phyloP scores from a whole-genome alignment of 2,797 vertebrate genomes.

The Acrossocheilus wenchowensis region DNA sequence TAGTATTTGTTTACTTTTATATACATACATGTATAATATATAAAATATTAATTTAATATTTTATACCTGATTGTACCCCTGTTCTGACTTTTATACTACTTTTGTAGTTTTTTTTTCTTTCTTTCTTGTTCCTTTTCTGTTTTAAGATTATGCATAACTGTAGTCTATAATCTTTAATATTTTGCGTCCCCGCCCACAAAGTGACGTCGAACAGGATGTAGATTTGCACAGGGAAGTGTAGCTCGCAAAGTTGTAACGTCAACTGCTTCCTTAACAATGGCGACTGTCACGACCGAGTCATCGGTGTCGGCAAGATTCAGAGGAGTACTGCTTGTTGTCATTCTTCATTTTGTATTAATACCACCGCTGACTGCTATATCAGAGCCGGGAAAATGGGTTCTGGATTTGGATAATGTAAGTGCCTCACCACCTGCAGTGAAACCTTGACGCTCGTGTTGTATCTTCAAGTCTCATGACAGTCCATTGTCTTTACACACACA shows the following conservation, averaged over 20 bases:
- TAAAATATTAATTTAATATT: no score
- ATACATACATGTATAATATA: no score
- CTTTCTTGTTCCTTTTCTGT: not conserved
- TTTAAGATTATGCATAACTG: not conserved
- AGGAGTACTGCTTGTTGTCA: conserved; percentile 50
- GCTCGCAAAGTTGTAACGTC: conserved; percentile 50
- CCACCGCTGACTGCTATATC: conserved; percentile 62
- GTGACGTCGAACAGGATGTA: conserved; percentile 45
- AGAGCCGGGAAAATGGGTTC: conserved; percentile 74
- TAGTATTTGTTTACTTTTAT: no score
- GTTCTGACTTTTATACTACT: not conserved
- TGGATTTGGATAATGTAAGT: conserved; percentile 74
- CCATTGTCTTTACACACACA: not conserved
- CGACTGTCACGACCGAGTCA: conserved; percentile 45
- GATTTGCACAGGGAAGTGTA: conserved; percentile 39
- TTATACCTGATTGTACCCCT: not conserved
- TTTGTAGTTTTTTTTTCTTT: not conserved
- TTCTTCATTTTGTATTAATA: conserved; percentile 41
- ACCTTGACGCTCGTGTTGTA: not conserved
- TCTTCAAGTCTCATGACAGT: not conserved
- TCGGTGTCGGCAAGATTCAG: conserved; percentile 25
- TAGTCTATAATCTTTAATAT: no score
- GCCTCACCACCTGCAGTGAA: conserved; percentile 12
- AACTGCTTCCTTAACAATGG: conserved; percentile 63
- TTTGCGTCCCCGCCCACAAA: conserved; percentile 13